Base-by-base conservation (phyloP, 2,888 invertebrate species). In the Diaphora mendica region DNA sequence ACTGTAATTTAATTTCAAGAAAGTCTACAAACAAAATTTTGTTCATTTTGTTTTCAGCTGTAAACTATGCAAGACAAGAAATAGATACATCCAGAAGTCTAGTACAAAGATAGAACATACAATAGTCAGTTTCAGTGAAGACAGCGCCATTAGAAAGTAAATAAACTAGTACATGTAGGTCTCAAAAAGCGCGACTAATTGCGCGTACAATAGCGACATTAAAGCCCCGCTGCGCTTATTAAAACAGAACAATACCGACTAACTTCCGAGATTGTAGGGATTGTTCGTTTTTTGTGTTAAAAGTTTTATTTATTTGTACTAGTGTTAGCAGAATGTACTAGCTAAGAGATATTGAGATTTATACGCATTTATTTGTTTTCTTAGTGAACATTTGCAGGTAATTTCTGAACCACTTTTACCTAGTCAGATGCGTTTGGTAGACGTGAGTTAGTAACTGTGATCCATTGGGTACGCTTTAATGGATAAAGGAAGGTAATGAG, bases 131-230 rank as follows among this genome's bases (percentile, higher is more conserved):
- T 51, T 73, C 59, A 42, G 42, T 66, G 13, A 51, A 81, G 78
- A 74, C 67, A 66, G 62, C 66, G 71, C 77, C 67, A 68, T 79
- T 78, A 78, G 20, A 55, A 59, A 64, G 73, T 71, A 76, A 77
- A 75, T 77, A 83, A 79, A 71, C 74, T 39, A 26, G n/a, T 20
- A 72, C 66, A 71, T 66, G 66, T 65, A 51, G n/a, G n/a, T 33
- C n/a, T 71, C 74, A 77, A 79, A 84, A 79, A 71, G 77, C 67
- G 75, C 76, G 80, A 74, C 78, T 84, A 84, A 87, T 85, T 84
- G 84, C 82, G 72, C 85, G 70, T 75, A 85, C 85, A 87, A 85
- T 80, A 71, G 81, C 51, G 71, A 80, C 81, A 81, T 78, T 79
- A 81, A 74, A 79, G 68, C 70, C 20, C 26, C 72, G 78, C 75